Evolutionary conservation across 1,140 invertebrate genomes (phyloP).

Genomic region (Leguminivora glycinivorella): DNA sequence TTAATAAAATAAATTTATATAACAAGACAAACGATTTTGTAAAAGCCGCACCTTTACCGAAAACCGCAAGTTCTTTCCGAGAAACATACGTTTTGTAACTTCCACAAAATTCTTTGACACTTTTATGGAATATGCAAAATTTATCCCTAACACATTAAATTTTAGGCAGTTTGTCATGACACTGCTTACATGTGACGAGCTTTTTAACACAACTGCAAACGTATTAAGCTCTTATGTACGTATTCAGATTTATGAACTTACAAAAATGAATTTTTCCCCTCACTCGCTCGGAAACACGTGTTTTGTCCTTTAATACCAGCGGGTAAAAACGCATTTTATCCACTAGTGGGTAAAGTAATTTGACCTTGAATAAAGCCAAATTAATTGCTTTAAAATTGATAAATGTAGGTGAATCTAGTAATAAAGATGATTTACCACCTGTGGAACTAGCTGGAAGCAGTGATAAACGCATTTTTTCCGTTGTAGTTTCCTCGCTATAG

Average conservation of each 20-base stretch:
- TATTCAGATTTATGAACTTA: not conserved
- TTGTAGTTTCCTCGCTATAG: no score
- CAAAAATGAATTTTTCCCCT: constrained; percentile 8
- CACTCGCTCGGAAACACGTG: no score
- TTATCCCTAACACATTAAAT: not conserved
- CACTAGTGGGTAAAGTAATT: no score
- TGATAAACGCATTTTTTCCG: no score
- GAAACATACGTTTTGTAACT: not conserved
- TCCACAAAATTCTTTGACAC: not conserved
- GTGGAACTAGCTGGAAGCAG: no score
- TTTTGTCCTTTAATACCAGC: no score
- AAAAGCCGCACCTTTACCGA: constrained; percentile 5
- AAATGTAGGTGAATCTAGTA: no score
- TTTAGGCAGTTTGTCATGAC: not conserved
- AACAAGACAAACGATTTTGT: not conserved
- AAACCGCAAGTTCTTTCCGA: constrained; percentile 13
- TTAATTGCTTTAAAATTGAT: no score
- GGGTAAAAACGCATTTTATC: no score
- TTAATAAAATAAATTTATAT: constrained; percentile 21
- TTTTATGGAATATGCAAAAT: not conserved
- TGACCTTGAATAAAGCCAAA: no score
- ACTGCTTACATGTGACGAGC: not conserved
- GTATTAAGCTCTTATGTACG: not conserved
- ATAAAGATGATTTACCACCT: no score
- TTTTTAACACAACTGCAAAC: not conserved